Percentiles rank a stretch among this genome's conserved stretches.
Evolutionary conservation across 2,797 vertebrate species (phyloP).

Genomic region (Astyanax mexicanus): DNA sequence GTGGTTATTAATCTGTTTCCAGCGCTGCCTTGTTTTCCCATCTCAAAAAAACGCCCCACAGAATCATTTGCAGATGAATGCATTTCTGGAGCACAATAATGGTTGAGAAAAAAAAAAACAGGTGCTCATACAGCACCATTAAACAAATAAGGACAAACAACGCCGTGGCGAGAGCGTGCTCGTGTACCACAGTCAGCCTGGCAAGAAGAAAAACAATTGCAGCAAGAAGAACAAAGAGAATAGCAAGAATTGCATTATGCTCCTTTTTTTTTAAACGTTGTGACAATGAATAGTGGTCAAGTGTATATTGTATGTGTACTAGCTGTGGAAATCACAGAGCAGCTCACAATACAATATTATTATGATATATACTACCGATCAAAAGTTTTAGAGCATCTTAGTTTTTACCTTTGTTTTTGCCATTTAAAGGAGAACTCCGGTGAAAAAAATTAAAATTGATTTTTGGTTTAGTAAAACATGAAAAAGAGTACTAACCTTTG

Average conservation of each 20-base stretch:
- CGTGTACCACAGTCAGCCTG: background rate
- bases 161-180: background rate
- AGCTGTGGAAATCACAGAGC: no score
- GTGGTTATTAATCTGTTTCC: slow-evolving; percentile 47
- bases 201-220: slow-evolving; percentile 1
- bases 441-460: no score
- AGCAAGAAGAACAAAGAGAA: background rate
- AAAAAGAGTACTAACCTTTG: no score
- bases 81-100: slow-evolving; percentile 54
- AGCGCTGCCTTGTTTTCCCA: slow-evolving; percentile 39
- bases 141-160: slow-evolving; percentile 12
- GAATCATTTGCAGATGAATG: slow-evolving; percentile 57
- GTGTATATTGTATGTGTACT: background rate
- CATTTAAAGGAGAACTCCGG: no score
- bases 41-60: slow-evolving; percentile 38
- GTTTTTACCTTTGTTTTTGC: no score
- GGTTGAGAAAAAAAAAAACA: slow-evolving; percentile 12
- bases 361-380: no score
- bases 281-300: background rate
- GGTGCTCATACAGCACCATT: slow-evolving; percentile 11
- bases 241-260: background rate
- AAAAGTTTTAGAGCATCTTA: no score
- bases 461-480: no score
- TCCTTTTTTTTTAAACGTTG: background rate
- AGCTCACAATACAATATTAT: no score